These are phyloP conservation scores for Bubo bubo DNA, from an alignment of 2,113 vertebrate species.

Conservation along the genomic window DNA sequence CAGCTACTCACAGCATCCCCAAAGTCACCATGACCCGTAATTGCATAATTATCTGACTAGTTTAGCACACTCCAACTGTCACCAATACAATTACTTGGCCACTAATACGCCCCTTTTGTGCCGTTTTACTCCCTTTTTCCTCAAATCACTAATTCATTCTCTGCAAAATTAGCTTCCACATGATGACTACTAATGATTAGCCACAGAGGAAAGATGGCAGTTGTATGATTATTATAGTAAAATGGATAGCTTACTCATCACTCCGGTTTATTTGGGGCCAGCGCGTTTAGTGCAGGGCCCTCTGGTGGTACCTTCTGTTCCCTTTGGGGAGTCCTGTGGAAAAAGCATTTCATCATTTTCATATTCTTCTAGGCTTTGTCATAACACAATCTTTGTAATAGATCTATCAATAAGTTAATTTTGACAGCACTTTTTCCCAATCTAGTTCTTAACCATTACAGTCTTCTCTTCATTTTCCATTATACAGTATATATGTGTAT, in stretches of 20 bases:
- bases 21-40: background rate
- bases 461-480: background rate
- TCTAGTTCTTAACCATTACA: background rate
- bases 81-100: background rate
- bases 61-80: background rate
- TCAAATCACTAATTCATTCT: background rate
- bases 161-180: background rate
- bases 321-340: background rate
- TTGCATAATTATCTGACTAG: background rate
- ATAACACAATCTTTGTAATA: background rate
- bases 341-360: background rate
- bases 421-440: background rate
- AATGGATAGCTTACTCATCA: background rate
- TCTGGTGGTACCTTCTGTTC: constrained; percentile 6
- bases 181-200: background rate
- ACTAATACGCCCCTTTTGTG: background rate
- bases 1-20: background rate
- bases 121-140: background rate
- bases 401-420: background rate
- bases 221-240: background rate
- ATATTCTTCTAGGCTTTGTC: background rate
- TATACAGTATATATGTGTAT: background rate
- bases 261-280: background rate
- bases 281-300: background rate
- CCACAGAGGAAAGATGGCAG: constrained; percentile 30